phyloP scores from a whole-genome alignment of 2,113 vertebrate genomes.

The Lepidothrix coronata region DNA sequence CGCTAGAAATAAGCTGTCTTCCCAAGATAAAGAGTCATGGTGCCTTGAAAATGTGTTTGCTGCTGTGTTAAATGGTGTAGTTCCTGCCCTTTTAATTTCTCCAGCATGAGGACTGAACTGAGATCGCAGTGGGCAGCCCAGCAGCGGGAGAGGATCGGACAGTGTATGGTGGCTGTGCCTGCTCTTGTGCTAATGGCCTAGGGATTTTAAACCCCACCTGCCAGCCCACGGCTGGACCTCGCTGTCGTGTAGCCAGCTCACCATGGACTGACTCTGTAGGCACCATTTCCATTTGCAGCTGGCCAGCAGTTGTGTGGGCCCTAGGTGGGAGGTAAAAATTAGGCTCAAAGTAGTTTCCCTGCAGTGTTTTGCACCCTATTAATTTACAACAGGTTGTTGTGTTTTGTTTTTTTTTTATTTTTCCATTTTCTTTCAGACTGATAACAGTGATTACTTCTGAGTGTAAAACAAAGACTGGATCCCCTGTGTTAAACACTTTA shows the following conservation, averaged over 20 bases:
- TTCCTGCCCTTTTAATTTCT: background rate
- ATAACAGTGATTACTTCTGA: conserved; percentile 2
- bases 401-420: background rate
- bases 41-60: conserved; percentile 12
- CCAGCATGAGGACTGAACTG: background rate
- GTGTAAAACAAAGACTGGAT: background rate
- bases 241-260: background rate
- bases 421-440: background rate
- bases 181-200: background rate
- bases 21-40: background rate
- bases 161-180: background rate
- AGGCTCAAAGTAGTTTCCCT: background rate
- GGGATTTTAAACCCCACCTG: background rate
- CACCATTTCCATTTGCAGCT: background rate
- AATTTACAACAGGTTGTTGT: background rate
- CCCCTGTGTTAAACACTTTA: background rate
- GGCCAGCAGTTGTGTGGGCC: background rate
- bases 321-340: background rate
- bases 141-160: background rate
- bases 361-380: background rate
- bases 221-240: background rate
- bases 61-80: conserved; percentile 43
- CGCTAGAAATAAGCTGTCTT: background rate
- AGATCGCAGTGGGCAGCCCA: background rate
- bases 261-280: background rate